Evolutionary conservation across 2,888 invertebrate genomes (phyloP), one percentile per base, ranked within the genome.

Genomic region (Drosophila nigricruria): DNA sequence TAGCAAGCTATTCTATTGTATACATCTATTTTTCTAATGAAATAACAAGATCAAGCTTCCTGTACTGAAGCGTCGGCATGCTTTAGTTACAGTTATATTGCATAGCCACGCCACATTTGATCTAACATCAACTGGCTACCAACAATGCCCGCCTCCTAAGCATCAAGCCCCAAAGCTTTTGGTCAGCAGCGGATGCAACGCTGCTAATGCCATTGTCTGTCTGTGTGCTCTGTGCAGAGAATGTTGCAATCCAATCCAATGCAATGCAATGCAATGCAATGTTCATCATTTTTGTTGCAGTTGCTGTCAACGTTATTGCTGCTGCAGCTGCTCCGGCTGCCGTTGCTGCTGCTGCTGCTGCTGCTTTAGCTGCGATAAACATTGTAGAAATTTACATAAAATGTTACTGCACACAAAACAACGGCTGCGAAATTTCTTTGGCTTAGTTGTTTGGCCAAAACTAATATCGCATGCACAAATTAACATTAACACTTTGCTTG

Each of bases 401-500:
- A 80, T 81, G 75, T 69, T 74, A 81, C 70, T 70, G 74, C 76
- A 66, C 68, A 71, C 70, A 82, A 27, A 30, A 32, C 49, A 32
- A 64, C 85, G 70, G 60, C 65, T 79, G 78, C 73, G 70, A 86
- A 86, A 74, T 88, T 86, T 82, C 77, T 77, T 70, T 81, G 69
- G 82, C 76, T 67, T 63, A 80, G 59, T 76, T 68, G 73, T 77
- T 83, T 81, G 34, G 61, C 42, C 34, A 70, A 63, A 68, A 69
- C 53, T 75, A 82, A 88, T 66, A 76, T 69, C 58, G 63, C 67
- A 79, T 71, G 79, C 76, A 56, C 86, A 82, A 88, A 88, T 88
- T 74, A 87, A 73, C 89, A 87, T 85, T 88, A 78, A 88, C 83
- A 89, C 90, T 89, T 87, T 77, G 71, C 72, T 73, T 73, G 77